Base-by-base conservation (phyloP, 2,888 invertebrate genomes). In the Hirtodrosophila cameraria region DNA sequence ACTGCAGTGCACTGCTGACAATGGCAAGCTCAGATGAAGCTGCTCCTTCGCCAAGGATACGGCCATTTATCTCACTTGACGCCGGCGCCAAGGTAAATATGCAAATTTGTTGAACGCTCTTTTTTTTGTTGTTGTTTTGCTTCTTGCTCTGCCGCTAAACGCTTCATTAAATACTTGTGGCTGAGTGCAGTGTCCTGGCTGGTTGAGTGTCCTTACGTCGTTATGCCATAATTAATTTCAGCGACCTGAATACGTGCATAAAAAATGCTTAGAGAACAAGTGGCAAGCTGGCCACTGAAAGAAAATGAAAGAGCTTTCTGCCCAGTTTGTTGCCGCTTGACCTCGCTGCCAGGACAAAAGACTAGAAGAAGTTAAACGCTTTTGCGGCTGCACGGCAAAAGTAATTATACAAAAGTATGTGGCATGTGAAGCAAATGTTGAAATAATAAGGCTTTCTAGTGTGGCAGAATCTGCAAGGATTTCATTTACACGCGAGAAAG, bases 111-210 rank as follows among this genome's bases (percentile, higher is more conserved):
- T 31, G 38, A 20, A 38, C 3, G 5, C 23, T 25, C 13, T 28
- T 25, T 42, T 50, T 54, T n/a, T 25, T 35, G 48, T 50, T 33
- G 48, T 49, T 49, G 38, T 36, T 41, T 39, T 31, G 39, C 31
- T 33, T 30, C 54, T 48, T 33, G 13, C 12, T 25, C 16, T 66
- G 52, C 66, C 62, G 53, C 64, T 67, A 76, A 78, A 71, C 73
- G 86, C 80, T 88, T 82, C 75, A 85, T 87, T 88, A 83, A 87
- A 75, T 75, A 75, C 87, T 79, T 73, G 45, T 42, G 59, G 61
- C 55, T n/a, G n/a, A 46, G 59, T 72, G 65, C 64, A 54, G 65
- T 55, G 53, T 77, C 55, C 75, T 58, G 50, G 41, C 61, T 48
- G 53, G 33, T 42, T 36, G 48, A 63, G 83, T 42, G 73, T 62